Base-by-base conservation (phyloP, 2,888 invertebrate genomes). In the Epiblema foenella region DNA sequence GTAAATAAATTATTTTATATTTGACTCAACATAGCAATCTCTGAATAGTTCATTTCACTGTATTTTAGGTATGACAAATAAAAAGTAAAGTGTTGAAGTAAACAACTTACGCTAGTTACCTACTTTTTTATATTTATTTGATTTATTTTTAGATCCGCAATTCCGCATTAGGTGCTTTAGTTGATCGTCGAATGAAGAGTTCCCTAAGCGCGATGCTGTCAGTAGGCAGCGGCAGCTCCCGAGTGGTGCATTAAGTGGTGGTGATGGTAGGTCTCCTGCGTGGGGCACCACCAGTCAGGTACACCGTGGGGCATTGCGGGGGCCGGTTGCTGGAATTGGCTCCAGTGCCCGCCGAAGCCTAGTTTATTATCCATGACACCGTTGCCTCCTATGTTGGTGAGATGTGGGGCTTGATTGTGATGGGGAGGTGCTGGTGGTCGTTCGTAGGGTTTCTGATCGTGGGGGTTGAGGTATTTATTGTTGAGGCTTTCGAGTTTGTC, bases 211-310 rank as follows among this genome's bases (percentile, higher is more conserved):
- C 92, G 93, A 73, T 94, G 92, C 68, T 94, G 94, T 96, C 96
- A 97, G 94, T 97, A 97, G 64, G 96, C 96, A 72, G 96, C 95
- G 71, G 96, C 95, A 54, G 96, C 96, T 11, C 96, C 96, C 37
- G 94, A 93, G 77, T 95, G 95, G 86, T 95, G 95, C 94, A 95
- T 95, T 79, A 95, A 85, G 77, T 95, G 95, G 77, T 95, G 95
- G 82, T 93, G 93, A 77, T 93, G 89, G 76, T 90, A 93, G 60
- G 91, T 95, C 78, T 93, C 93, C 76, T 93, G 93, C 69, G 92
- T 85, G 51, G 93, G 93, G 77, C 93, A 93, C 93, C 93, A 93
- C 93, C 93, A 93, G 49, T 93, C 93, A 0, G 93, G 92, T 18
- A 93, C 94, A 15, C 91, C 94, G 77, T 94, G 90, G 65, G 94